phyloP scores from a whole-genome alignment of 2,113 vertebrate genomes.

The Sphaerodactylus townsendi region DNA sequence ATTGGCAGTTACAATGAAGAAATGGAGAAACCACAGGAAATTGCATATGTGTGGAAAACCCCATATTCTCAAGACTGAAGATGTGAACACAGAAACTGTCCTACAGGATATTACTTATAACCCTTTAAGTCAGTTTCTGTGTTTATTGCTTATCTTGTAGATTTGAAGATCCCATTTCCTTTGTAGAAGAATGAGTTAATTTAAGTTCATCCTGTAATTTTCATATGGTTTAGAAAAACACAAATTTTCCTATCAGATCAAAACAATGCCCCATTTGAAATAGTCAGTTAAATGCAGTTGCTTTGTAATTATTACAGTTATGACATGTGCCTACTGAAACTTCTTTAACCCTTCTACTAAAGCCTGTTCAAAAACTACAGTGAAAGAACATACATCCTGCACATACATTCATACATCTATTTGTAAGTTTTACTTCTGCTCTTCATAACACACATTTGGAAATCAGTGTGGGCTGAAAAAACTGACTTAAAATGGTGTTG shows the following conservation, averaged over 20 bases:
- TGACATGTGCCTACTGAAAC: neutral
- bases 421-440: slow-evolving; percentile 50
- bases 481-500: neutral
- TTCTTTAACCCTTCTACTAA: neutral
- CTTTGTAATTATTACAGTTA: neutral
- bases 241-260: neutral
- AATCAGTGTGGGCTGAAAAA: neutral
- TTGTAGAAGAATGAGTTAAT: neutral
- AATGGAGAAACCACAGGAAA: no score
- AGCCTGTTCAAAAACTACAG: no score
- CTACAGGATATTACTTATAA: neutral
- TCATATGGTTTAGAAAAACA: neutral
- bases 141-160: neutral
- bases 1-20: no score
- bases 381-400: no score
- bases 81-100: neutral
- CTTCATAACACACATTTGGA: slow-evolving; percentile 30
- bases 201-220: neutral
- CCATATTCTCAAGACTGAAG: neutral
- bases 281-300: neutral
- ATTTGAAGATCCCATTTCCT: neutral
- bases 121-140: no score
- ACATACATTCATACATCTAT: no score
- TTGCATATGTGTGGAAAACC: no score
- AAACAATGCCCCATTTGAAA: slow-evolving; percentile 1